phyloP scores from a whole-genome alignment of 2,797 vertebrate genomes.

The Typhlichthys eigenmanni region DNA sequence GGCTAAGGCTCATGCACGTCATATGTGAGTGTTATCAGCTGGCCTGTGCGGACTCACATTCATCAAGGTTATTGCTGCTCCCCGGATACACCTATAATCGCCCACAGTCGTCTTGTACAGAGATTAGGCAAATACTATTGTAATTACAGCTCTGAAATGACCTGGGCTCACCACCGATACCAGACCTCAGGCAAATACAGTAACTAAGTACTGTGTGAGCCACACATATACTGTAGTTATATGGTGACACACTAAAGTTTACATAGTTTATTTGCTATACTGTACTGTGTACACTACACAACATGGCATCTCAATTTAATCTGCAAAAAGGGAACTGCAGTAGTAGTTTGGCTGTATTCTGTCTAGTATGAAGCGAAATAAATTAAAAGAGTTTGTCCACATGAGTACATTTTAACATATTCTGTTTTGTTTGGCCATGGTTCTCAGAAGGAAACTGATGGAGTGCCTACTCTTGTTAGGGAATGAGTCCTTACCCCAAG shows the following conservation, averaged over 20 bases:
- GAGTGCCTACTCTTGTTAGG: no score
- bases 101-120: conserved; percentile 57
- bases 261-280: conserved; percentile 9
- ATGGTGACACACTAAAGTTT: conserved; percentile 17
- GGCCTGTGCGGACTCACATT: conserved; percentile 53
- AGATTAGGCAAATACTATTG: conserved; percentile 68
- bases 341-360: no score
- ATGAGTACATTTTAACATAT: no score
- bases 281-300: no score
- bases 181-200: conserved; percentile 11
- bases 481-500: no score
- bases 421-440: no score
- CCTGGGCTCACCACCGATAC: conserved; percentile 21
- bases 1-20: conserved; percentile 40
- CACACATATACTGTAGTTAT: background rate
- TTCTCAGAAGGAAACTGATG: no score
- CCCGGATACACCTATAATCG: conserved; percentile 60
- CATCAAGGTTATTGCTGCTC: conserved; percentile 56
- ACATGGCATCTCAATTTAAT: no score
- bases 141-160: conserved; percentile 52
- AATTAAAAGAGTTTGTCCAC: no score
- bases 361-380: no score
- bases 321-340: no score
- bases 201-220: no score
- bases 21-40: conserved; percentile 55